Evolutionary conservation across 1,140 invertebrate genomes (phyloP).

Genomic region (Stratiolaelaps scimitus): DNA sequence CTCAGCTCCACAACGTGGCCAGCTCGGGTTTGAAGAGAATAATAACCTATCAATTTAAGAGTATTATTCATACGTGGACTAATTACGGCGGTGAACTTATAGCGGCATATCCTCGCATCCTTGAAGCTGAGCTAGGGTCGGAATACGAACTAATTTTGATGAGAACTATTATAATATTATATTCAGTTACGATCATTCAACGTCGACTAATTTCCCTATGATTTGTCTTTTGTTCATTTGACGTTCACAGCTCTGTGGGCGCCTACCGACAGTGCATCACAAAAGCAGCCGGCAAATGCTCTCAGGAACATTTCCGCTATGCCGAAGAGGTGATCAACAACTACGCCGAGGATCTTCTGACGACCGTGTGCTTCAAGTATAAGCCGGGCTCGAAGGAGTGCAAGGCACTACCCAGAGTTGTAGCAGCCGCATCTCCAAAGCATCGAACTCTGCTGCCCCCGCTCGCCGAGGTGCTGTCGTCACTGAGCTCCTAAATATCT

Average conservation of each 20-base stretch:
- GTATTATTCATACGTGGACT: no score
- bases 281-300: background rate
- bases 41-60: no score
- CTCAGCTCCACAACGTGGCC: no score
- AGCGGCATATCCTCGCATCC: no score
- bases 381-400: constrained; percentile 15
- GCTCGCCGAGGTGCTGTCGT: background rate
- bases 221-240: background rate
- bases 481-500: background rate
- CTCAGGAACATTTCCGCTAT: background rate
- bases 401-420: background rate
- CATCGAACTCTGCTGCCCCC: background rate
- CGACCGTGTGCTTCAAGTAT: background rate
- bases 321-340: background rate
- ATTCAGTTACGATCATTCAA: no score
- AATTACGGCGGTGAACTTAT: no score
- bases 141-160: background rate
- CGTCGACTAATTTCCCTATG: no score
- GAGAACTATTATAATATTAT: no score
- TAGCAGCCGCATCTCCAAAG: background rate
- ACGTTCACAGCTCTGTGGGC: background rate
- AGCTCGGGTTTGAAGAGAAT: no score
- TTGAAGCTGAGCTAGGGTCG: background rate
- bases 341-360: background rate
- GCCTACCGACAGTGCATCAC: background rate